Conservation (phyloP, 2,113 vertebrate genomes). For the Girardinichthys multiradiatus region DNA sequence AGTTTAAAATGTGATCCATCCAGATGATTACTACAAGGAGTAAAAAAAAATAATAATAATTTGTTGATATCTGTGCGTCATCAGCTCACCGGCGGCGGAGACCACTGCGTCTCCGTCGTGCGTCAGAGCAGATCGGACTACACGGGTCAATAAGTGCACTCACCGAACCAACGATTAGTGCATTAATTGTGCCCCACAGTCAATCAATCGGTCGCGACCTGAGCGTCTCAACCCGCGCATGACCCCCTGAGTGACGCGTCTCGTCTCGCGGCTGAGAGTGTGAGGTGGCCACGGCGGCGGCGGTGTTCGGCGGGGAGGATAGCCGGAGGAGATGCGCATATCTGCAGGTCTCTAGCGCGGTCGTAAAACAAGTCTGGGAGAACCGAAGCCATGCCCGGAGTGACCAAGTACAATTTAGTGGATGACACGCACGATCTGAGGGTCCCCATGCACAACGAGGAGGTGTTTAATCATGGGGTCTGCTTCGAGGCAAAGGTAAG, state of each 20-base stretch:
- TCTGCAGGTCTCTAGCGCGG: slow-evolving; percentile 63
- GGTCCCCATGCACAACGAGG: slow-evolving; percentile 93
- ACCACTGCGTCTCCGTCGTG: slow-evolving; percentile 26
- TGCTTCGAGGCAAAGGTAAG: slow-evolving; percentile 95
- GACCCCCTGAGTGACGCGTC: slow-evolving; percentile 62
- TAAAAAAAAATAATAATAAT: neutral
- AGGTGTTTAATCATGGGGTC: slow-evolving; percentile 93
- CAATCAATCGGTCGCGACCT: slow-evolving; percentile 33
- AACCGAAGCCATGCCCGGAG: slow-evolving; percentile 85
- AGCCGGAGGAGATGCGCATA: slow-evolving; percentile 53
- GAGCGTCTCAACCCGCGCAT: slow-evolving; percentile 42
- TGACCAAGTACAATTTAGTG: slow-evolving; percentile 94
- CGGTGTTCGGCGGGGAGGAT: neutral
- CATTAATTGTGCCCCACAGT: slow-evolving; percentile 6
- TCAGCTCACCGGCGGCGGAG: slow-evolving; percentile 40
- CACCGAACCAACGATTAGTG: slow-evolving; percentile 32
- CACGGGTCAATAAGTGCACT: slow-evolving; percentile 10
- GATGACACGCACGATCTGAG: slow-evolving; percentile 91
- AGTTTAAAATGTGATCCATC: neutral
- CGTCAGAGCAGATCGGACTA: slow-evolving; percentile 8
- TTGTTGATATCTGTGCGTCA: slow-evolving; percentile 63
- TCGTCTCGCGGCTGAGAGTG: slow-evolving; percentile 34
- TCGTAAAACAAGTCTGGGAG: slow-evolving; percentile 50
- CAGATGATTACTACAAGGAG: neutral
- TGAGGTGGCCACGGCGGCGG: neutral